Percentiles rank a stretch among this genome's conserved stretches.
Evolutionary conservation across 2,888 invertebrate genomes (phyloP).

Genomic region (Acrobeloides nanus): DNA sequence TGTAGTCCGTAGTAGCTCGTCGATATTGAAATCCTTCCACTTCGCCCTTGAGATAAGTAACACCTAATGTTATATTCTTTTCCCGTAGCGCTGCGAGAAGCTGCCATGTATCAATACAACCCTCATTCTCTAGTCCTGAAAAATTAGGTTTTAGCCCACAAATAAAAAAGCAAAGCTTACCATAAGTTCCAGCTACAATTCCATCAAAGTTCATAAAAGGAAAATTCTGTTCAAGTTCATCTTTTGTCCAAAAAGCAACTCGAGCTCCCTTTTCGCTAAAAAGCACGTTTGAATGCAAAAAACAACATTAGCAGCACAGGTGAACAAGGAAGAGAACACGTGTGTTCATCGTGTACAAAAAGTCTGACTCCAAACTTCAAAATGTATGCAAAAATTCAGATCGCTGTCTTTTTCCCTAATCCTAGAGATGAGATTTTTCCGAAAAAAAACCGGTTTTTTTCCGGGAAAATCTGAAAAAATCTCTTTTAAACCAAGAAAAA

Average conservation of each 20-base stretch:
- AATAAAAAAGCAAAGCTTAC: conserved; percentile 51
- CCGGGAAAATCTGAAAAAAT: too few relatives aligned
- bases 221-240: conserved; percentile 68
- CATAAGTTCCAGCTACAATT: conserved; percentile 71
- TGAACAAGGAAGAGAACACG: too few relatives aligned
- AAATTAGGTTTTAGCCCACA: not conserved
- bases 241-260: conserved; percentile 67
- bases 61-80: conserved; percentile 69
- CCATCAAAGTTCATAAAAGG: conserved; percentile 84
- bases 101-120: conserved; percentile 85
- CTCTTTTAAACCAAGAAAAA: too few relatives aligned
- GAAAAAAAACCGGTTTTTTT: too few relatives aligned
- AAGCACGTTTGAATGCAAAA: too few relatives aligned
- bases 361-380: too few relatives aligned
- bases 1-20: conserved; percentile 7
- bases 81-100: conserved; percentile 69
- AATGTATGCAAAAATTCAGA: too few relatives aligned
- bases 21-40: conserved; percentile 48
- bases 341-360: too few relatives aligned
- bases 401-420: too few relatives aligned
- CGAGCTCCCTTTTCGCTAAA: conserved; percentile 69
- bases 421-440: too few relatives aligned
- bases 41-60: conserved; percentile 56
- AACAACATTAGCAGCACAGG: too few relatives aligned
- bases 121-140: conserved; percentile 73